Conservation (phyloP, 2,113 vertebrate species). For the Nothobranchius furzeri region DNA sequence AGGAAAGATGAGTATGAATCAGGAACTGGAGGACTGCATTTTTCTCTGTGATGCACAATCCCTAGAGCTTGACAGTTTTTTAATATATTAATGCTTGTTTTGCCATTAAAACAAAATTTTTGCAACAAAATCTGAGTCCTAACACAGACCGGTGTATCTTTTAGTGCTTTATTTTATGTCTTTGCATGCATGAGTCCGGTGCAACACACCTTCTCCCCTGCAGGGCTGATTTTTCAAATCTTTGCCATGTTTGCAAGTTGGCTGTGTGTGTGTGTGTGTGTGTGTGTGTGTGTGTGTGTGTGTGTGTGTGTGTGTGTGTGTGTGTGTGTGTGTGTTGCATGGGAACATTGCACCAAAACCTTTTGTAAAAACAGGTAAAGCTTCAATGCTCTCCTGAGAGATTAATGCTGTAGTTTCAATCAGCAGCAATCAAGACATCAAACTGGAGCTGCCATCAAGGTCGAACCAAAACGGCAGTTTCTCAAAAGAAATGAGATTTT, state of each 20-base stretch:
- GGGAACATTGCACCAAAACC: neutral
- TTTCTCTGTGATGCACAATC: neutral
- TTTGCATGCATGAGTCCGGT: neutral
- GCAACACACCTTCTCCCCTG: no score
- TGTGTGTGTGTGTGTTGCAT: no score
- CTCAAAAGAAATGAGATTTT: no score
- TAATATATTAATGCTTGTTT: neutral
- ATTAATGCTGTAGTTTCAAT: neutral
- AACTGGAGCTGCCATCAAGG: neutral
- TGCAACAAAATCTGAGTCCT: neutral
- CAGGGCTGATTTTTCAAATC: no score
- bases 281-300: no score
- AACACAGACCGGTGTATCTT: neutral
- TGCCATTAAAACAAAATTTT: neutral
- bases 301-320: no score
- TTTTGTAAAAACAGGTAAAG: neutral
- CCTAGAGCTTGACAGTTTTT: neutral
- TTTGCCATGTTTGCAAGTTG: no score
- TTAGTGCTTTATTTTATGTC: neutral
- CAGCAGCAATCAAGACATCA: neutral
- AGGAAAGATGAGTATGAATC: neutral
- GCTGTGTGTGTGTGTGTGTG: no score
- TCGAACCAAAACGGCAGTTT: neutral
- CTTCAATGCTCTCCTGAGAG: neutral
- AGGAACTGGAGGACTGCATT: neutral